Evolutionary conservation across 2,888 invertebrate genomes (phyloP), one percentile per base, ranked within the genome.

Genomic region (Chrysotoxum bicinctum): DNA sequence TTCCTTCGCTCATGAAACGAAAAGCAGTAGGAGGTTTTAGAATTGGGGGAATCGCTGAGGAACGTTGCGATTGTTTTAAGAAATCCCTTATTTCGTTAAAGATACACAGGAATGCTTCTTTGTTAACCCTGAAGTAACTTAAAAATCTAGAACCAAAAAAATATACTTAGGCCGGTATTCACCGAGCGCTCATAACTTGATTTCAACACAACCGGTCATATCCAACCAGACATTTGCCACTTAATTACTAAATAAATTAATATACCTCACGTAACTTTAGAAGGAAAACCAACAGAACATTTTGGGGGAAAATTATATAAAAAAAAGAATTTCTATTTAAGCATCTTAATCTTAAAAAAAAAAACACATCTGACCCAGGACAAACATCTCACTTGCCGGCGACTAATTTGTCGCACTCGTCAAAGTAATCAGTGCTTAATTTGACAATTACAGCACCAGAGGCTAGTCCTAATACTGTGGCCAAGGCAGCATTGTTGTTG

Each of bases 371-470:
- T 26, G n/a, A 43, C 26, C n/a, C n/a, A n/a, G n/a, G n/a, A n/a
- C n/a, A n/a, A n/a, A n/a, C n/a, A n/a, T n/a, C n/a, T n/a, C n/a
- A 85, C 62, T 80, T 85, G 26, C 45, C 76, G 3, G 88, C 83
- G 8, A 87, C 88, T 72, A 90, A 78, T 52, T 90, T 90, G 87
- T 92, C 91, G 40, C 89, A 88, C 58, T 91, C 91, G 19, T 89
- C 89, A 66, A 92, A 89, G 68, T 92, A 92, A 72, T 92, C 92
- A 3, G 89, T 89, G 62, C 91, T 89, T 14, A 92, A 58, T 79
- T 92, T 91, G 0, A 92, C 90, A 48, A 92, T 89, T 4, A 87
- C 89, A 26, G 90, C 91, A n/a, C n/a, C n/a, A n/a, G n/a, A n/a
- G n/a, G n/a, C n/a, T n/a, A n/a, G n/a, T n/a, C n/a, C n/a, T n/a